Evolutionary conservation across 1,140 invertebrate species (phyloP).

Genomic region (Drosophila burlai): DNA sequence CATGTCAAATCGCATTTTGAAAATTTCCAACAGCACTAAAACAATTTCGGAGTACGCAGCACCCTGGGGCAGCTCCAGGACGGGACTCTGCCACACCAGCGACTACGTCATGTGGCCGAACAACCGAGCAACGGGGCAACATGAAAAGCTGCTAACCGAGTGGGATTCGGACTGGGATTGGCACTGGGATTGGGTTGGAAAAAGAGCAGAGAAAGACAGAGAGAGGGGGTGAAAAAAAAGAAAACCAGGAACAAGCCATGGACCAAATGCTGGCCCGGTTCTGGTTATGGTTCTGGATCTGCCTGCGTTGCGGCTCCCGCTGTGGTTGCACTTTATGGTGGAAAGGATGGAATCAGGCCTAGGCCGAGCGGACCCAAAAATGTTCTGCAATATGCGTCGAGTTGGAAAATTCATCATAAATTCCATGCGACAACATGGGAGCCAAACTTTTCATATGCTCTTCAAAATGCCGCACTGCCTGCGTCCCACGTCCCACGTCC

Average conservation of each 20-base stretch:
- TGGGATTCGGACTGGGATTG: conserved; percentile 9
- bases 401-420: conserved; percentile 82
- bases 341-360: conserved; percentile 28
- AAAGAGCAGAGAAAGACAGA: conserved; percentile 26
- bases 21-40: conserved; percentile 55
- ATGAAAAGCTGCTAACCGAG: conserved; percentile 48
- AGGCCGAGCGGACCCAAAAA: conserved; percentile 71
- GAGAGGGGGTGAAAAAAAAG: conserved; percentile 26
- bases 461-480: conserved; percentile 52
- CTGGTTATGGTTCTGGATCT: conserved; percentile 37
- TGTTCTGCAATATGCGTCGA: conserved; percentile 80
- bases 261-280: conserved; percentile 62
- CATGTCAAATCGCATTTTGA: conserved; percentile 58
- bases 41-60: conserved; percentile 49
- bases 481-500: conserved; percentile 12
- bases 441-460: conserved; percentile 77
- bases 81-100: conserved; percentile 18
- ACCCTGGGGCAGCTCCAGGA: conserved; percentile 31
- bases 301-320: conserved; percentile 55
- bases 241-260: conserved; percentile 47
- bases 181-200: conserved; percentile 1
- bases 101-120: conserved; percentile 76
- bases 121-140: conserved; percentile 56
- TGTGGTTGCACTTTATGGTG: conserved; percentile 77
- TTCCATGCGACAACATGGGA: conserved; percentile 78